Conservation (phyloP, 1,140 invertebrate genomes). For the Phthorimaea operculella region DNA sequence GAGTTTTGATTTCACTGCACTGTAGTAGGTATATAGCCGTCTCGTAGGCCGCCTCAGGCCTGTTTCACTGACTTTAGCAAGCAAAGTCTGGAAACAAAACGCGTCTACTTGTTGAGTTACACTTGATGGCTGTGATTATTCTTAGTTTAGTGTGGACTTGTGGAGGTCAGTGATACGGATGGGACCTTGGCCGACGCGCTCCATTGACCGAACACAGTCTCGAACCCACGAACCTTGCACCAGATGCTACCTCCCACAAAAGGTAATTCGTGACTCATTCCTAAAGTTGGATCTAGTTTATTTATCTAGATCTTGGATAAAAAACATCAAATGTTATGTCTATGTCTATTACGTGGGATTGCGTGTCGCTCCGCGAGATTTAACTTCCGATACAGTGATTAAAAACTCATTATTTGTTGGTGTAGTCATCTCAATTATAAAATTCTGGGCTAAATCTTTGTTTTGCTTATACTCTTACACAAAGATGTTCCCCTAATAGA, state of each 20-base stretch:
- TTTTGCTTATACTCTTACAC: too few species aligned
- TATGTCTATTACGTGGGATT: too few species aligned
- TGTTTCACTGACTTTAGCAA: constrained; percentile 39
- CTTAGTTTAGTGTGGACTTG: constrained; percentile 7
- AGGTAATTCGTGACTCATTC: constrained; percentile 25
- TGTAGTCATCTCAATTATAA: too few species aligned
- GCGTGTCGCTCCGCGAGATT: too few species aligned
- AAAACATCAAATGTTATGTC: too few species aligned
- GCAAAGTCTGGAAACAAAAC: constrained; percentile 43
- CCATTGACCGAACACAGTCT: constrained; percentile 49
- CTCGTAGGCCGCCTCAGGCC: too few species aligned
- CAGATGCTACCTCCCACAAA: constrained; percentile 43
- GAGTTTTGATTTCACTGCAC: constrained; percentile 37
- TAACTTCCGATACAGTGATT: too few species aligned
- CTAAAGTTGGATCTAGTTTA: constrained; percentile 14
- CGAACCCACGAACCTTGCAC: constrained; percentile 27
- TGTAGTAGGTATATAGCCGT: too few species aligned
- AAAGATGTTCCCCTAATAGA: too few species aligned
- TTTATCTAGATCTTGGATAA: constrained; percentile 7
- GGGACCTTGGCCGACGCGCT: constrained; percentile 58
- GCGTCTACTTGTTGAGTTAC: neutral
- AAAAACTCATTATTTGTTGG: too few species aligned
- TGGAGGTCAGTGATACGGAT: constrained; percentile 40
- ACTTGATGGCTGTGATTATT: neutral
- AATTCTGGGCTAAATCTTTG: too few species aligned